Evolutionary conservation across 2,797 vertebrate genomes (phyloP).

Genomic region (Dromococcyx pavoninus): DNA sequence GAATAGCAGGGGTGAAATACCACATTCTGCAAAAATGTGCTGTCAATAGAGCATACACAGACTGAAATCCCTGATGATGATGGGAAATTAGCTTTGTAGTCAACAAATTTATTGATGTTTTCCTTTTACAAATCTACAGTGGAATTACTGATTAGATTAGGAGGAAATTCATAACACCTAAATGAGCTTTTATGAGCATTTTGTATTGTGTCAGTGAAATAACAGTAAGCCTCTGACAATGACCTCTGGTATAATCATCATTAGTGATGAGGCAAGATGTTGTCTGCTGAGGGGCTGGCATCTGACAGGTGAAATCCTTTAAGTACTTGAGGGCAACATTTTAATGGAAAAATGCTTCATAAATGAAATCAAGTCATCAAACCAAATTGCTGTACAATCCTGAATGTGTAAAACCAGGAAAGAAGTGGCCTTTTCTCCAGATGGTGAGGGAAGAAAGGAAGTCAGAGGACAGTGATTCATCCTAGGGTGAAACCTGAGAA

Average conservation of each 20-base stretch:
- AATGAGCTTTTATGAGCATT: constrained; percentile 5
- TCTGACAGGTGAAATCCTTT: constrained; percentile 43
- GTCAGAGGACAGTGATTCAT: background rate
- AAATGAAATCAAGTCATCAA: background rate
- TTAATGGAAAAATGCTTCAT: background rate
- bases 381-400: background rate
- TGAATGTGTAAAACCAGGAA: background rate
- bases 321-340: background rate
- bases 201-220: background rate
- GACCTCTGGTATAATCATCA: constrained; percentile 24
- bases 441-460: background rate
- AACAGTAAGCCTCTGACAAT: background rate
- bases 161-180: background rate
- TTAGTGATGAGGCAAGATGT: background rate
- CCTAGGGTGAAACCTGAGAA: background rate
- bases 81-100: constrained; percentile 48
- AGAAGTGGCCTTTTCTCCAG: background rate
- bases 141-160: background rate
- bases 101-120: background rate
- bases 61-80: constrained; percentile 16
- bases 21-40: constrained; percentile 32
- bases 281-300: constrained; percentile 30
- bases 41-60: background rate
- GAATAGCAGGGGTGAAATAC: constrained; percentile 31
- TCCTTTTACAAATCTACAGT: constrained; percentile 12